A percentile compares a stretch with the other conserved stretches of the same genome.
Conservation (phyloP, 2,113 vertebrate species). For the Oryzias woworae region DNA sequence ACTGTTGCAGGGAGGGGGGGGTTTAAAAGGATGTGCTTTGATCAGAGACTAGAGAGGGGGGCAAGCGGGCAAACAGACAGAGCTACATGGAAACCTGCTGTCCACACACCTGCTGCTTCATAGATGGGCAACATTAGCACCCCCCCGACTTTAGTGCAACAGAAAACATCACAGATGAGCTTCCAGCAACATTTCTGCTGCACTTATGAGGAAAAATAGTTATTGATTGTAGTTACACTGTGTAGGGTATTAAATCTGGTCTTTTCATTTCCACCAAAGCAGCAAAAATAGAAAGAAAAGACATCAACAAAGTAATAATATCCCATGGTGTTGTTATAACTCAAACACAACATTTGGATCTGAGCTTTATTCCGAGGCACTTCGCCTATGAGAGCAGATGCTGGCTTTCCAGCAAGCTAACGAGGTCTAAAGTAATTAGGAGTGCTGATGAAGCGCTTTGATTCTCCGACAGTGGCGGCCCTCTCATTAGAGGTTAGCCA, state of each 20-base stretch:
- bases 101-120: slow-evolving; percentile 73
- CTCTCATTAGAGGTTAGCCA: slow-evolving; percentile 71
- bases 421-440: slow-evolving; percentile 75
- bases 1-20: slow-evolving; percentile 8
- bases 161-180: slow-evolving; percentile 19
- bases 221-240: slow-evolving; percentile 3
- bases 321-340: slow-evolving; percentile 25
- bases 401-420: slow-evolving; percentile 60
- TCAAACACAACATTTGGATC: slow-evolving; percentile 14
- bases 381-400: slow-evolving; percentile 61
- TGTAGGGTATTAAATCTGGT: slow-evolving; percentile 24
- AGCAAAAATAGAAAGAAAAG: slow-evolving; percentile 1
- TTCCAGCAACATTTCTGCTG: slow-evolving; percentile 1
- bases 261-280: slow-evolving; percentile 8
- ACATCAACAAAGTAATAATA: slow-evolving; percentile 29
- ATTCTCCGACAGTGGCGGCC: slow-evolving; percentile 65
- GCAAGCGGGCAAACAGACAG: slow-evolving; percentile 58
- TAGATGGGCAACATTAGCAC: slow-evolving; percentile 48
- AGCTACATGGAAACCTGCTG: slow-evolving; percentile 74
- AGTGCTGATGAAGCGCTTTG: slow-evolving; percentile 75
- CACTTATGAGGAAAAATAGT: neutral
- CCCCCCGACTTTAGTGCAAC: slow-evolving; percentile 25
- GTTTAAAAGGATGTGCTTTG: slow-evolving; percentile 68
- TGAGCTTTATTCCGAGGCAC: slow-evolving; percentile 43
- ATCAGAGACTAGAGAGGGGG: slow-evolving; percentile 63